These are phyloP conservation scores for Schizopygopsis pylzovi DNA, from an alignment of 2,797 vertebrate species.

Conservation along the genomic window DNA sequence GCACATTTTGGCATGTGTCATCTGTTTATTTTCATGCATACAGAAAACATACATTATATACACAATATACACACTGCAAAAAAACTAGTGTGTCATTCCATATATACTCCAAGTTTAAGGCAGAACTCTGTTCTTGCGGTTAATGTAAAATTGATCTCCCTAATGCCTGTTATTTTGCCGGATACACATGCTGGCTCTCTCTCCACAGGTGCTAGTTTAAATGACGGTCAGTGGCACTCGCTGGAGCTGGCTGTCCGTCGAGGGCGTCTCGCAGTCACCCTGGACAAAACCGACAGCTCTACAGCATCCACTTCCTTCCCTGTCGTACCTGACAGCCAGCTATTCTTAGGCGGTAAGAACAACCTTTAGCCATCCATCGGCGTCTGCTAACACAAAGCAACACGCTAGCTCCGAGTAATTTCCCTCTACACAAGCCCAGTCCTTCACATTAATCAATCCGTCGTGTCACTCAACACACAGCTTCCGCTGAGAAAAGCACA, in stretches of 20 bases:
- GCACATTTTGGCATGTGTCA: neutral
- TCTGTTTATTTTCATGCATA: neutral
- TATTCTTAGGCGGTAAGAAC: slow-evolving; percentile 86
- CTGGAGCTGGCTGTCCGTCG: slow-evolving; percentile 79
- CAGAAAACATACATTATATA: neutral
- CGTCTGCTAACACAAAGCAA: neutral
- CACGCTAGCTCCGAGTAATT: slow-evolving; percentile 3
- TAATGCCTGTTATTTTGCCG: neutral
- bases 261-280: slow-evolving; percentile 77
- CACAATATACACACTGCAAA: neutral
- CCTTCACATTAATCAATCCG: slow-evolving; percentile 42
- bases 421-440: slow-evolving; percentile 27
- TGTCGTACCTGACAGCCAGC: slow-evolving; percentile 70
- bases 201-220: slow-evolving; percentile 81
- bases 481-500: slow-evolving; percentile 40
- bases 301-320: slow-evolving; percentile 72
- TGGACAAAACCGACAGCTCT: slow-evolving; percentile 78
- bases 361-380: neutral
- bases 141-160: neutral
- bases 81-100: neutral
- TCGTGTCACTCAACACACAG: slow-evolving; percentile 20
- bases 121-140: neutral
- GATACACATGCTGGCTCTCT: neutral
- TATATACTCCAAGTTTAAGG: neutral
- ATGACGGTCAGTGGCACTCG: slow-evolving; percentile 92